These are phyloP conservation scores for Ridgeia piscesae DNA, from an alignment of 1,140 invertebrate genomes.

Conservation along the genomic window DNA sequence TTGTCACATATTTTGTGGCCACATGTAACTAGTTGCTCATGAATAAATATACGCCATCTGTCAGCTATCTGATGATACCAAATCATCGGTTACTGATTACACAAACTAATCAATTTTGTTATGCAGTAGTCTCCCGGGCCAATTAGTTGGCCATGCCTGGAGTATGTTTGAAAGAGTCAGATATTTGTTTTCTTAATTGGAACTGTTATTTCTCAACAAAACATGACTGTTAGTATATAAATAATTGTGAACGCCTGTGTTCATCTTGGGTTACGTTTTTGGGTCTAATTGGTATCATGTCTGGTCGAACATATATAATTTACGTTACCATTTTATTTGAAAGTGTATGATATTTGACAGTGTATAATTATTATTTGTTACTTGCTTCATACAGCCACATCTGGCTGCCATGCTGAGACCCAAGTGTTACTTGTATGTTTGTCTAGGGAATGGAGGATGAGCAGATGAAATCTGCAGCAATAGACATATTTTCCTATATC, in stretches of 20 bases:
- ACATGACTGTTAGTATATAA: neutral
- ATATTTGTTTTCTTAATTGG: constrained; percentile 12
- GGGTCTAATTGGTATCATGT: neutral
- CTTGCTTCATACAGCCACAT: neutral
- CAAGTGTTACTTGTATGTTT: neutral
- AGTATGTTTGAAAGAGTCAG: neutral
- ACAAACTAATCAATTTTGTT: too few relatives aligned
- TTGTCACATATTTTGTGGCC: too few relatives aligned
- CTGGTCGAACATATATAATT: neutral
- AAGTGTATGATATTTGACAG: neutral
- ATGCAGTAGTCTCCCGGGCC: too few relatives aligned
- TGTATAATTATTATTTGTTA: neutral
- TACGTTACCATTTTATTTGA: neutral
- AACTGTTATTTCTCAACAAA: neutral
- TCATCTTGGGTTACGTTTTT: neutral
- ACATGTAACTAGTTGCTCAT: too few relatives aligned
- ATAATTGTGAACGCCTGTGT: neutral
- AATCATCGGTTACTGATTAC: too few relatives aligned
- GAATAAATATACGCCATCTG: too few relatives aligned
- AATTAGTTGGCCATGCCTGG: neutral
- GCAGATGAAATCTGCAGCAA: constrained; percentile 87
- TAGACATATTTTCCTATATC: constrained; percentile 97
- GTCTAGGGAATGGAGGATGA: constrained; percentile 74
- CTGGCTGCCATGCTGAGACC: neutral
- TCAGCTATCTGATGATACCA: too few relatives aligned